A percentile compares a stretch with the other conserved stretches of the same genome.
Evolutionary conservation across 2,888 invertebrate genomes (phyloP).

Genomic region (Rotaria socialis): DNA sequence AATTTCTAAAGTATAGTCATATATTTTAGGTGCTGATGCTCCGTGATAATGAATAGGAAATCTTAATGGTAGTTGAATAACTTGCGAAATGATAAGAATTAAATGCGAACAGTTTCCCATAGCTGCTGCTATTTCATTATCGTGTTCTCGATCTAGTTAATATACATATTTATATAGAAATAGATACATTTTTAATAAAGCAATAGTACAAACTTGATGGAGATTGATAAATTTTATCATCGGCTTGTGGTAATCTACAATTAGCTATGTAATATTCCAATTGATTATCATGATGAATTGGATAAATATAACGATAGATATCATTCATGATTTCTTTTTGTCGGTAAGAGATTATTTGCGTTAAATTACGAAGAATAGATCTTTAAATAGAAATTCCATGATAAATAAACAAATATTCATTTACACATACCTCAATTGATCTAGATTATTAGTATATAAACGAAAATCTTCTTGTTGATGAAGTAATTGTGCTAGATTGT

Average conservation of each 20-base stretch:
- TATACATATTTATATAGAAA: neutral
- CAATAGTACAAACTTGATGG: neutral
- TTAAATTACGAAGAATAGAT: neutral
- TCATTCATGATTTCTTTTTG: conserved; percentile 22
- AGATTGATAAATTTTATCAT: conserved; percentile 20
- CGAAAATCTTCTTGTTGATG: neutral
- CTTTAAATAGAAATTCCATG: neutral
- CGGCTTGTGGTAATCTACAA: neutral
- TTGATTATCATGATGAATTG: neutral
- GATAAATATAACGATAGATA: conserved; percentile 1
- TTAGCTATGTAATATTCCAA: neutral
- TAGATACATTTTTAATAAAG: neutral
- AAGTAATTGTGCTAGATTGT: neutral
- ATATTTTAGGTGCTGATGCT: neutral
- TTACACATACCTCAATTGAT: neutral
- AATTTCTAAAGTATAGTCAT: conserved; percentile 5
- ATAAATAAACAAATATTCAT: too few species aligned
- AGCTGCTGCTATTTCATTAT: neutral
- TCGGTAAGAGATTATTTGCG: neutral
- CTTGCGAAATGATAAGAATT: conserved; percentile 1
- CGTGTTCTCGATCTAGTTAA: conserved; percentile 2
- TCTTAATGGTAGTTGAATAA: conserved; percentile 31
- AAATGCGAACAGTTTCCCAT: conserved; percentile 6
- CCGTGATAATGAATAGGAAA: conserved; percentile 17
- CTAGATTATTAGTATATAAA: neutral